Conservation (phyloP, 2,797 vertebrate genomes). For the Vespertilio murinus region DNA sequence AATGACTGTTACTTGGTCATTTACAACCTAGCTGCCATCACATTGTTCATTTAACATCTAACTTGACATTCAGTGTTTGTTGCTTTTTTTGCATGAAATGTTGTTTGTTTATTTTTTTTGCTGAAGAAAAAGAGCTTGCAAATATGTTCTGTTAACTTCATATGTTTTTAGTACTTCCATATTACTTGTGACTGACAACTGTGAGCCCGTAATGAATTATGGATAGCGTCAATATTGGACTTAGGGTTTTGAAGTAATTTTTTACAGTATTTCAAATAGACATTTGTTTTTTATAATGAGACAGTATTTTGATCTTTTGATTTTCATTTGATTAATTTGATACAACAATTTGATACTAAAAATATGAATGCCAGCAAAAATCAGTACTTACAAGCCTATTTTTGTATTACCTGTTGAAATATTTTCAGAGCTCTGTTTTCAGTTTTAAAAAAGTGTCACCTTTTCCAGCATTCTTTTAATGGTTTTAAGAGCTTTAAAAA, state of each 20-base stretch:
- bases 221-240: background rate
- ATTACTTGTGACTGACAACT: background rate
- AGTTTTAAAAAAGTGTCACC: background rate
- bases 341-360: background rate
- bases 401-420: conserved; percentile 12
- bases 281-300: conserved; percentile 15
- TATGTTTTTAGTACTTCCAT: background rate
- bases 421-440: conserved; percentile 32
- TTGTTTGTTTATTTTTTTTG: conserved; percentile 46
- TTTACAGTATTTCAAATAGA: conserved; percentile 2
- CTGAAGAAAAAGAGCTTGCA: background rate
- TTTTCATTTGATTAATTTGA: conserved; percentile 37
- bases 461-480: background rate
- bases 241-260: background rate
- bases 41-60: background rate
- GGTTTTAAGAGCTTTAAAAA: background rate
- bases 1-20: background rate
- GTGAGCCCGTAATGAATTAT: background rate
- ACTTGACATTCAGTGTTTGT: background rate
- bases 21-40: background rate
- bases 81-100: conserved; percentile 38
- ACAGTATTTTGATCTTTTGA: background rate
- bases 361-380: background rate
- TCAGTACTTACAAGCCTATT: background rate
- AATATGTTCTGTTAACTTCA: background rate